These are phyloP conservation scores for Synergus umbraculus DNA, from an alignment of 2,888 invertebrate species.

Conservation along the genomic window DNA sequence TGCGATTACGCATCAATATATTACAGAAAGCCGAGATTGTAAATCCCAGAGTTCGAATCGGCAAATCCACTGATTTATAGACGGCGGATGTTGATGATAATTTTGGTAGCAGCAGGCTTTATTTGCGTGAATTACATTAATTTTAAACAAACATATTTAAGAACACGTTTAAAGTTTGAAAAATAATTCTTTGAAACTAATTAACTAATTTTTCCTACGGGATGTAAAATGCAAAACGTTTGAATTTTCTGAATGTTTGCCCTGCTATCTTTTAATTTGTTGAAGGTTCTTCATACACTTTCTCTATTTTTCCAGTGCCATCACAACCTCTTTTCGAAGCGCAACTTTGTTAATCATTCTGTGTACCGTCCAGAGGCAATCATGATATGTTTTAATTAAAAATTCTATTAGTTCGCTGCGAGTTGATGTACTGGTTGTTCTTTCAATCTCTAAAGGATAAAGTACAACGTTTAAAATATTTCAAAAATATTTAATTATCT, in stretches of 20 bases:
- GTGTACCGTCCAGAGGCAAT: slow-evolving; percentile 56
- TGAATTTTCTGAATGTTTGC: too few species aligned
- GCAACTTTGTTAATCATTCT: slow-evolving; percentile 22
- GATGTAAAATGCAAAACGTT: too few species aligned
- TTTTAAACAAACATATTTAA: too few species aligned
- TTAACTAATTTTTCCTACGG: too few species aligned
- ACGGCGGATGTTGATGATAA: slow-evolving; percentile 11
- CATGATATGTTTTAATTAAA: slow-evolving; percentile 71
- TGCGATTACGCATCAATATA: slow-evolving; percentile 8
- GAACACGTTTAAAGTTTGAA: too few species aligned
- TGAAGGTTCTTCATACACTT: neutral
- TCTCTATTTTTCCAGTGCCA: slow-evolving; percentile 2
- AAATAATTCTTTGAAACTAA: too few species aligned
- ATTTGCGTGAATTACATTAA: neutral
- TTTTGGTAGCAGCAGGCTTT: neutral
- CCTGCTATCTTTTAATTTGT: neutral
- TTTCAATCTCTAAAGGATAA: slow-evolving; percentile 4
- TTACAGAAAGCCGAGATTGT: slow-evolving; percentile 12
- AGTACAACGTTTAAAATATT: slow-evolving; percentile 1
- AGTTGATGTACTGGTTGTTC: slow-evolving; percentile 17
- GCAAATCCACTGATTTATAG: slow-evolving; percentile 19
- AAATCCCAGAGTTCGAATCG: slow-evolving; percentile 20
- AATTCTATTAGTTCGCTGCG: slow-evolving; percentile 70
- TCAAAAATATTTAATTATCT: slow-evolving; percentile 3
- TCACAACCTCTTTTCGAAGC: neutral